phyloP scores from a whole-genome alignment of 2,797 vertebrate species.

The Spheniscus humboldti region DNA sequence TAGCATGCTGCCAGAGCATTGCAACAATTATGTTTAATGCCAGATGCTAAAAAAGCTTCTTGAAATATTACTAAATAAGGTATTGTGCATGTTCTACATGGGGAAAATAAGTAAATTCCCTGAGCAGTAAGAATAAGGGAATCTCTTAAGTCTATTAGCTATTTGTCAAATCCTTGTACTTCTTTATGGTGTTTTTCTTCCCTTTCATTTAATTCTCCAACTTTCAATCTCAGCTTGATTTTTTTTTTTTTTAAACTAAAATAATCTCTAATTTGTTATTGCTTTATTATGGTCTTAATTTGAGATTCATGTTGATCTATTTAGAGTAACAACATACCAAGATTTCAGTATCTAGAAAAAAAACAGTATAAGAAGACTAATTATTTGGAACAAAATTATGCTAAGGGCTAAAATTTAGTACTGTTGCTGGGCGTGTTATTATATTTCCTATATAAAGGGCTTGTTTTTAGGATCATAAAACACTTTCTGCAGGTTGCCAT shows the following conservation, averaged over 20 bases:
- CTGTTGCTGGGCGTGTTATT: background rate
- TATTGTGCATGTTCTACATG: background rate
- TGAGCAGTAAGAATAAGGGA: background rate
- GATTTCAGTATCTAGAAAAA: background rate
- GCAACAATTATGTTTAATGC: background rate
- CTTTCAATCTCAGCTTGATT: background rate
- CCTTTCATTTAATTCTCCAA: background rate
- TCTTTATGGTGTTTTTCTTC: background rate
- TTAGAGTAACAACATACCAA: background rate
- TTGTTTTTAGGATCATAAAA: background rate
- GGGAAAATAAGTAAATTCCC: slow-evolving; percentile 14
- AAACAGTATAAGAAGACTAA: background rate
- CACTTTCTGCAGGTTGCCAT: background rate
- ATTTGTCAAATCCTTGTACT: background rate
- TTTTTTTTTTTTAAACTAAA: background rate
- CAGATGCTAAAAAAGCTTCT: slow-evolving; percentile 33
- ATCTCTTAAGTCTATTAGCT: background rate
- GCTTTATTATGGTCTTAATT: background rate
- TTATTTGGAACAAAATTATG: background rate
- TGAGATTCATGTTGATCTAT: background rate
- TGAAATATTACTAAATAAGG: slow-evolving; percentile 59
- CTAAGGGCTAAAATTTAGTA: background rate
- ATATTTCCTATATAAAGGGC: background rate
- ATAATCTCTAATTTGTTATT: background rate
- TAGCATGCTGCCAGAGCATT: slow-evolving; percentile 11